These are phyloP conservation scores for Palythoa heliodiscus DNA, from an alignment of 92 coral and sea anemone species.

Conservation along the genomic window DNA sequence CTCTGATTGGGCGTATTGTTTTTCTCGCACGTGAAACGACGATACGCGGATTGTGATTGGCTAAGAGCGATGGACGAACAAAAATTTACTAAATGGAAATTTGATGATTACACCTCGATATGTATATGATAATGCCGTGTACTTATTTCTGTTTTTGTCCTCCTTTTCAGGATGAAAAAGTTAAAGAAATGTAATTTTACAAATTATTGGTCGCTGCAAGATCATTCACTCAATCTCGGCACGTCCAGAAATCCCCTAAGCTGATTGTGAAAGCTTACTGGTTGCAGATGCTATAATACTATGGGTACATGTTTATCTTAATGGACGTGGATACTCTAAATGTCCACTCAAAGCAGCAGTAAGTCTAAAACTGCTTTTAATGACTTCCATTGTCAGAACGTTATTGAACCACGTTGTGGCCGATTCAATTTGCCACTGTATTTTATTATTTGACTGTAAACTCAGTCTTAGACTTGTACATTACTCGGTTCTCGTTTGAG, in stretches of 20 bases:
- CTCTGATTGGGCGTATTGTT: too few species aligned
- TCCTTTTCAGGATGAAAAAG: background rate
- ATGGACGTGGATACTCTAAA: background rate
- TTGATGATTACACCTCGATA: too few species aligned
- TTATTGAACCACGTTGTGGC: background rate
- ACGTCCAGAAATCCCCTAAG: background rate
- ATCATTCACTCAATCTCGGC: background rate
- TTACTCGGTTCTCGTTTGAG: background rate
- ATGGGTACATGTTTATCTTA: background rate
- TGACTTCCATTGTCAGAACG: background rate
- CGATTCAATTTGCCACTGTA: background rate
- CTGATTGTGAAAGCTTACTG: background rate
- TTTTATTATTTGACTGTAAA: background rate
- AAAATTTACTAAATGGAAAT: too few species aligned
- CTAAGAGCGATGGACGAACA: too few species aligned
- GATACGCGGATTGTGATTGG: too few species aligned
- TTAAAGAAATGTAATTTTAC: constrained; percentile 24
- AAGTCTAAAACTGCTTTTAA: background rate
- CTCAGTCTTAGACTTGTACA: background rate
- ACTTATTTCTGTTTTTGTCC: background rate
- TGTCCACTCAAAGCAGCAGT: background rate
- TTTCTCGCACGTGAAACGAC: too few species aligned
- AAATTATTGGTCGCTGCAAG: constrained; percentile 29
- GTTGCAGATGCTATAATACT: background rate
- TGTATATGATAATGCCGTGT: too few species aligned